phyloP scores from a whole-genome alignment of 1,140 invertebrate genomes.

The Ptiloglossa arizonensis region DNA sequence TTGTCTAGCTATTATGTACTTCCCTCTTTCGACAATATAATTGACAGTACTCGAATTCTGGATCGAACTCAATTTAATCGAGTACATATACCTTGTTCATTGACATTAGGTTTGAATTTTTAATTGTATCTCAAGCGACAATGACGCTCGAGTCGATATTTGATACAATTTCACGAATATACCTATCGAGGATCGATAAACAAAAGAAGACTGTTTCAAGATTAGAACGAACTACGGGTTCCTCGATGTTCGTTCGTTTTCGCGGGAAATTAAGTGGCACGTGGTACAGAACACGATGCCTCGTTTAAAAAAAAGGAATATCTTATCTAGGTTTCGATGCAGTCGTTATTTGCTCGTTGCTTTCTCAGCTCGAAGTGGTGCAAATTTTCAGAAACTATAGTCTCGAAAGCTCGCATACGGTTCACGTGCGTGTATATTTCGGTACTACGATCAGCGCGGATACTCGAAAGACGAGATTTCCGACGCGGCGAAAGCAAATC shows the following conservation, averaged over 20 bases:
- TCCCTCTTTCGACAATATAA: no score
- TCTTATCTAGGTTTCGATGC: no score
- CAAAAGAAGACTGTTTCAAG: neutral
- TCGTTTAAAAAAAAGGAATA: no score
- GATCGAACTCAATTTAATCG: neutral
- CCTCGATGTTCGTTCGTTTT: slow-evolving; percentile 1
- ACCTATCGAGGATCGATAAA: neutral
- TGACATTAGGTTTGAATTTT: neutral
- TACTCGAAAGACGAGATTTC: neutral
- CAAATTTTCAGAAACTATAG: no score
- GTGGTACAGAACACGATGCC: neutral
- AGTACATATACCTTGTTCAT: neutral
- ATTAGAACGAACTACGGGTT: neutral
- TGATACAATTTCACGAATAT: neutral
- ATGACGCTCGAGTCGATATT: neutral
- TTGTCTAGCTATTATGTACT: neutral
- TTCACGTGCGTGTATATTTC: no score
- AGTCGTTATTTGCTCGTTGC: no score
- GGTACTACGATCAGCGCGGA: no score
- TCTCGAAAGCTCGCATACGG: no score
- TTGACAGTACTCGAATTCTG: neutral
- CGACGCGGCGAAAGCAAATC: neutral
- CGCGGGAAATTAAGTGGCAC: slow-evolving; percentile 31
- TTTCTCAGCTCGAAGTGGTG: no score
- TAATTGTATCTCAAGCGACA: neutral